Percentiles rank a stretch among this genome's conserved stretches.
Conservation (phyloP, 2,113 vertebrate genomes). For the Suricata suricatta region DNA sequence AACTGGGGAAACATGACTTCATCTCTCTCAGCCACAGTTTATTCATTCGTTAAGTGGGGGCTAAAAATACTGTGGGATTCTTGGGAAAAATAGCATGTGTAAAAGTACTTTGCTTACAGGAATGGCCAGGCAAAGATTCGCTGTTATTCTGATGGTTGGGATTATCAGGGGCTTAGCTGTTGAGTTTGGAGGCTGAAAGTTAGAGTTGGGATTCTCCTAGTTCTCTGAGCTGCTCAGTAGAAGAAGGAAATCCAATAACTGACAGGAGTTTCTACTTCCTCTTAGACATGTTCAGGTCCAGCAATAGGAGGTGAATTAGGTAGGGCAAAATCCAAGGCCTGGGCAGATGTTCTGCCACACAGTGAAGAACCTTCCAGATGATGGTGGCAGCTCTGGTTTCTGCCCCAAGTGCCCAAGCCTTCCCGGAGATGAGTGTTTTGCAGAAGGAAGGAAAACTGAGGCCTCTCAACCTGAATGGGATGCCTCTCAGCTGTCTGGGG, state of each 20-base stretch:
- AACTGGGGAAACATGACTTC: background rate
- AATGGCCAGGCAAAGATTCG: background rate
- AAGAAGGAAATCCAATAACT: background rate
- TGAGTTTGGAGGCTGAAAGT: background rate
- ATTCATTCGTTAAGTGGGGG: background rate
- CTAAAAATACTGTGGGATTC: background rate
- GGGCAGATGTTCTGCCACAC: background rate
- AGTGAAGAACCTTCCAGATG: rapidly evolving
- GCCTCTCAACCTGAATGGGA: background rate
- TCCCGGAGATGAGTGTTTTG: background rate
- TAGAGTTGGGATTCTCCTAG: background rate
- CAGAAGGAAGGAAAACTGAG: background rate
- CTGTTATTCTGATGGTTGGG: background rate
- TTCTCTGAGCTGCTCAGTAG: background rate
- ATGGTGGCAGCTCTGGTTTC: background rate
- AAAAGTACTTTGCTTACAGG: background rate
- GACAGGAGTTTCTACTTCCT: background rate
- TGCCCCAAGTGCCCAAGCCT: background rate
- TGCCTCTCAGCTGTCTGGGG: background rate
- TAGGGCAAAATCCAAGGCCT: background rate
- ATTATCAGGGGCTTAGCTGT: background rate
- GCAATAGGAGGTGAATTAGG: background rate
- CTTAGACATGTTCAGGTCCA: background rate
- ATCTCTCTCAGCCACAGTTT: background rate
- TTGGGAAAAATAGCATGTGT: background rate